Evolutionary conservation across 2,797 vertebrate species (phyloP).

Genomic region (Coluber constrictor): DNA sequence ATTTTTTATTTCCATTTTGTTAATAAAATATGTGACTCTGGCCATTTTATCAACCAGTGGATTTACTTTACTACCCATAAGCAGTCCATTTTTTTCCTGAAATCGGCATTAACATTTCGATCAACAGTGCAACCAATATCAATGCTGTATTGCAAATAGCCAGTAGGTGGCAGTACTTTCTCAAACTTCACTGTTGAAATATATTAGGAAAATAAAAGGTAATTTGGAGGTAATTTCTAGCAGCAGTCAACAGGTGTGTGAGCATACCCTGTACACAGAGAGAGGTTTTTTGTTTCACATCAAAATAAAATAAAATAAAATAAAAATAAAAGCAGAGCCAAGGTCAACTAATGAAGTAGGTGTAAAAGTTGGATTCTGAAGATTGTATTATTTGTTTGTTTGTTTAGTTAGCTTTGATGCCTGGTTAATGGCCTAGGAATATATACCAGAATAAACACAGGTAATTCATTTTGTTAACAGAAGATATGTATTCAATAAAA

Average conservation of each 20-base stretch:
- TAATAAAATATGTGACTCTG: neutral
- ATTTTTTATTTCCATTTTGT: neutral
- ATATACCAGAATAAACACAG: neutral
- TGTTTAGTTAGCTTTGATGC: neutral
- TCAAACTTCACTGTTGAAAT: neutral
- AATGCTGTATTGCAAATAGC: neutral
- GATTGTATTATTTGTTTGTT: neutral
- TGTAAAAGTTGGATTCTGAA: neutral
- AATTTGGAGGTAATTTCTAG: neutral
- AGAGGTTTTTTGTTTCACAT: neutral
- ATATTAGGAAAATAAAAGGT: neutral
- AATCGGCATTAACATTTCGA: neutral
- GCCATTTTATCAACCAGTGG: neutral
- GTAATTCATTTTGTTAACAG: neutral
- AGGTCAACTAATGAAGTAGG: neutral
- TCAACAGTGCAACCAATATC: neutral
- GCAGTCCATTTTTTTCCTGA: neutral
- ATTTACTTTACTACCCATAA: neutral
- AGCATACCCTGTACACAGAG: neutral
- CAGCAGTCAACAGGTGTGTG: neutral
- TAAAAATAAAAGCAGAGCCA: neutral
- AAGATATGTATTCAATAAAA: neutral
- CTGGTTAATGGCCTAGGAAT: neutral
- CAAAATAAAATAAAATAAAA: neutral
- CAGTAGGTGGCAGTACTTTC: slow-evolving; percentile 24